phyloP scores from a whole-genome alignment of 2,888 invertebrate species.

The Tricholauxania praeusta region DNA sequence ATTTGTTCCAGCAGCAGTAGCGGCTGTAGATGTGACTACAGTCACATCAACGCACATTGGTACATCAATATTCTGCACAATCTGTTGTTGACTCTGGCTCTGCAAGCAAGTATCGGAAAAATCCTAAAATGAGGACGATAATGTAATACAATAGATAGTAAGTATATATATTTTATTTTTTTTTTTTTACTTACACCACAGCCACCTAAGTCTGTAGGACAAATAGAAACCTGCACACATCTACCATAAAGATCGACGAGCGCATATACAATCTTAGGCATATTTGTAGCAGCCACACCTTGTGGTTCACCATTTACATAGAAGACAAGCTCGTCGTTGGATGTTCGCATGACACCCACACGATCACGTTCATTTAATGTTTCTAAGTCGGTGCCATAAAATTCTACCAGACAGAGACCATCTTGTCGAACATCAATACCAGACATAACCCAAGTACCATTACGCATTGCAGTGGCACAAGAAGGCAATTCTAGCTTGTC shows the following conservation, averaged over 20 bases:
- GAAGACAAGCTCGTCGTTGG: slow-evolving; percentile 85
- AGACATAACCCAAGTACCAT: slow-evolving; percentile 93
- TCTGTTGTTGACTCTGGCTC: slow-evolving; percentile 48
- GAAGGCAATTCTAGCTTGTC: slow-evolving; percentile 77
- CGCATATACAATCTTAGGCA: slow-evolving; percentile 82
- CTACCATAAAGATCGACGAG: slow-evolving; percentile 87
- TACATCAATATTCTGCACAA: slow-evolving; percentile 64
- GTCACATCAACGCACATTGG: slow-evolving; percentile 64
- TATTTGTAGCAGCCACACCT: slow-evolving; percentile 83
- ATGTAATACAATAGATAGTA: not conserved
- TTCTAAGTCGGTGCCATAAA: slow-evolving; percentile 88
- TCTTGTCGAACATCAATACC: slow-evolving; percentile 88
- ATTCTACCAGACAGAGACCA: slow-evolving; percentile 83
- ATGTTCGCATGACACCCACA: slow-evolving; percentile 86
- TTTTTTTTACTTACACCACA: slow-evolving; percentile 49
- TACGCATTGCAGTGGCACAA: slow-evolving; percentile 82
- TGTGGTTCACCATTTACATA: slow-evolving; percentile 90
- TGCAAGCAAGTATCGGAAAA: slow-evolving; percentile 45
- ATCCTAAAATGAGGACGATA: slow-evolving; percentile 45
- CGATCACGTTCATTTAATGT: slow-evolving; percentile 85
- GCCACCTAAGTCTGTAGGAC: slow-evolving; percentile 53
- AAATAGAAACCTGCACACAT: slow-evolving; percentile 80
- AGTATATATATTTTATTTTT: not conserved
- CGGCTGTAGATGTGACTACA: slow-evolving; percentile 46
- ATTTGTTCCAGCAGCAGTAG: slow-evolving; percentile 21